A percentile compares a stretch with the other conserved stretches of the same genome.
Evolutionary conservation across 1,140 invertebrate species (phyloP).

Genomic region (Drosophila nannoptera): DNA sequence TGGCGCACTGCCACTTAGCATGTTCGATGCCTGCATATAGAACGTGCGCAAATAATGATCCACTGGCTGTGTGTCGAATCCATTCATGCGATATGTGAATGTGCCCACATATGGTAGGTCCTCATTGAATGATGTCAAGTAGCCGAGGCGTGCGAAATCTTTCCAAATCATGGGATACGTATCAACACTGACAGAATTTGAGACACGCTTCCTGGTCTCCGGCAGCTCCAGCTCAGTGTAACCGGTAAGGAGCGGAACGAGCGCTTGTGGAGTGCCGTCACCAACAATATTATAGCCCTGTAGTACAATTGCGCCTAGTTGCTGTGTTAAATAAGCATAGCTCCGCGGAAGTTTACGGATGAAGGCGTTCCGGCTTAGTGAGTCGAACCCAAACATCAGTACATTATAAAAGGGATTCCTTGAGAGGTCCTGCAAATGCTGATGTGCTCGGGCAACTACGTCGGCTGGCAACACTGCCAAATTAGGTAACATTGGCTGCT

Average conservation of each 20-base stretch:
- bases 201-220: conserved; percentile 87
- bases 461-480: conserved; percentile 53
- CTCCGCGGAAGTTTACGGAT: conserved; percentile 91
- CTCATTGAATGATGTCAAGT: conserved; percentile 90
- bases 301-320: conserved; percentile 85
- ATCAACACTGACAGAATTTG: conserved; percentile 84
- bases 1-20: conserved; percentile 81
- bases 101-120: conserved; percentile 91
- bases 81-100: conserved; percentile 94
- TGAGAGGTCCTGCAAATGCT: conserved; percentile 55
- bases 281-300: conserved; percentile 95
- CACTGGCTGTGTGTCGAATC: conserved; percentile 90
- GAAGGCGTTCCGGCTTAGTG: conserved; percentile 91
- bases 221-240: conserved; percentile 93
- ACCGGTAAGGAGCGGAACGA: conserved; percentile 94
- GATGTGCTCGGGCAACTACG: conserved; percentile 55
- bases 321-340: conserved; percentile 86
- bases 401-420: conserved; percentile 82
- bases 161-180: conserved; percentile 91
- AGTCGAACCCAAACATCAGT: conserved; percentile 95
- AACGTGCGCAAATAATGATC: conserved; percentile 94
- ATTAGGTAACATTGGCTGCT: conserved; percentile 42
- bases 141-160: conserved; percentile 85
- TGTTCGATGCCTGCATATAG: conserved; percentile 82
- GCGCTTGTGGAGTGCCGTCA: conserved; percentile 95